Evolutionary conservation across 2,888 invertebrate species (phyloP), one percentile per base, ranked within the genome.

Genomic region (Lochmaea capreae): DNA sequence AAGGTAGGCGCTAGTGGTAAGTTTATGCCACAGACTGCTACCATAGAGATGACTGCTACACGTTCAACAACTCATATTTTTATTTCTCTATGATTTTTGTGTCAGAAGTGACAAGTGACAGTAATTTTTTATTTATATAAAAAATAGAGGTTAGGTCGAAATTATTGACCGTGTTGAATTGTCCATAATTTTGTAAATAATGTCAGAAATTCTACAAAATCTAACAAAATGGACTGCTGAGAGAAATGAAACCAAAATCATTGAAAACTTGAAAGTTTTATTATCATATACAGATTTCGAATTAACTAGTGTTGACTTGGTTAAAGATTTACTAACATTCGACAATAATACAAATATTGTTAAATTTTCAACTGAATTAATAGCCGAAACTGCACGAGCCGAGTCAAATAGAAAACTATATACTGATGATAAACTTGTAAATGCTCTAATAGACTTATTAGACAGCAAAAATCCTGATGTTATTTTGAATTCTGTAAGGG

Each of bases 381-480:
- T 95, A 75, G 95, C 96, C 0, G 96, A 96, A 87, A 89, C 95
- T 43, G 93, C 93, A 12, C 96, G 95, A 89, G 91, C 90, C 82
- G 94, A 94, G 83, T 88, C 89, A 57, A 94, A 95, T 83, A 90
- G 96, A 72, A 91, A 91, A 83, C 90, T 89, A 74, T 93, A 94
- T 82, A 92, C 94, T 65, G 89, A 89, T 78, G 87, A 87, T 78
- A 89, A 90, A 59, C 88, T 93, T 46, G 90, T 93, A 67, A 87
- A 88, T 72, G 89, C 89, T 65, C 89, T 94, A 77, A 84, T 93
- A 70, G 86, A 88, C 68, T 88, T 91, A 78, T 83, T 93, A 69
- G 87, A 90, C 12, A 87, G 87, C 74, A 83, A 89, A 75, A 90
- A 92, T 77, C 85, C 92, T 67, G 87, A 83, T 67, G 73, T 82